Evolutionary conservation across 2,888 invertebrate species (phyloP).

Genomic region (Trichopria drosophilae): DNA sequence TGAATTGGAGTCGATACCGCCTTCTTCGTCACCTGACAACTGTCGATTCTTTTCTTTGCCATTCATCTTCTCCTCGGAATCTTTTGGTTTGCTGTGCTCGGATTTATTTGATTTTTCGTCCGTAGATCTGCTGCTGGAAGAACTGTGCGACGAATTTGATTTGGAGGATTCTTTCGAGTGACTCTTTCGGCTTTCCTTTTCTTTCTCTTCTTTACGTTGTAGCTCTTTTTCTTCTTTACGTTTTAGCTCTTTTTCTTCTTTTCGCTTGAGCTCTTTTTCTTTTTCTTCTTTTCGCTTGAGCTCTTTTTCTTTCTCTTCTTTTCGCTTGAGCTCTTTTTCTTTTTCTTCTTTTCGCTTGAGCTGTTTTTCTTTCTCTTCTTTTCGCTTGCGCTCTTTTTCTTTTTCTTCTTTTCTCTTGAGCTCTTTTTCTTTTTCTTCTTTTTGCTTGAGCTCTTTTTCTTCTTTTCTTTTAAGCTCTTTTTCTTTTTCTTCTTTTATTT

Average conservation of each 20-base stretch:
- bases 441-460: background rate
- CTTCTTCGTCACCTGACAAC: too few species aligned
- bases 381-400: constrained; percentile 21
- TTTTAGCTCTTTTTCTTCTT: background rate
- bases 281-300: too few species aligned
- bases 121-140: constrained; percentile 48
- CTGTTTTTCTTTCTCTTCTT: constrained; percentile 33
- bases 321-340: too few species aligned
- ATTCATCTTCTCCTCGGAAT: too few species aligned
- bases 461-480: constrained; percentile 23
- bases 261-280: background rate
- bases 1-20: too few species aligned
- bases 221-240: constrained; percentile 19
- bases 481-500: background rate
- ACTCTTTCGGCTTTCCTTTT: constrained; percentile 38
- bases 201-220: constrained; percentile 38
- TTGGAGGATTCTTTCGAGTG: constrained; percentile 44
- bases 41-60: too few species aligned
- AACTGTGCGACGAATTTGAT: constrained; percentile 44
- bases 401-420: too few species aligned
- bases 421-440: constrained; percentile 29
- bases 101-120: too few species aligned
- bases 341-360: too few species aligned
- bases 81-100: too few species aligned
- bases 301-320: too few species aligned